Evolutionary conservation across 2,888 invertebrate genomes (phyloP), one percentile per base, ranked within the genome.

Genomic region (Pantelozetes paolii): DNA sequence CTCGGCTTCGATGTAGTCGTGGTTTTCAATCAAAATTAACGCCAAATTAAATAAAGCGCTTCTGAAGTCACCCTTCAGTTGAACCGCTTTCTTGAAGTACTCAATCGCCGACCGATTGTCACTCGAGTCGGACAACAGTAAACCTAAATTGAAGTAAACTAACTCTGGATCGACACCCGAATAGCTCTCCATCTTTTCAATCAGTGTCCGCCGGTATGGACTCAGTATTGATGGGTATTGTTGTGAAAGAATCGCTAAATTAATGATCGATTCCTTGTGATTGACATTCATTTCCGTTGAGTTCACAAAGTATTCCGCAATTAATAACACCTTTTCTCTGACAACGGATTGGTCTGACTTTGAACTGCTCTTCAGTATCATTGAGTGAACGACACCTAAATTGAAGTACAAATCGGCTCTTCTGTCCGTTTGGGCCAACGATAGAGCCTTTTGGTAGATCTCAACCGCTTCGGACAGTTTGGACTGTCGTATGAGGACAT

Each of bases 1-100:
- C 8, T 94, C 91, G 0, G 96, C 95, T 81, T 96, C 94, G 32
- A 93, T 82, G 0, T 95, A 93, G 54, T 92, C 85, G 77, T 91
- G 88, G 76, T 91, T 88, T 82, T 97, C 95, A 18, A 95, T 94
- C 77, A 94, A 83, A 32, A 96, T 84, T 62, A 97, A 84, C 0
- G 96, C 96, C 76, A 96, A 84, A 85, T 97, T 97, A 83, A 97
- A 97, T 18, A 97, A 87, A 1, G 96, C 96, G 77, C 94, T 94
- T 67, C 94, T 86, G 83, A 95, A 95, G 84, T 92, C 91, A 1
- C 89, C 89, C 81, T 94, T 94, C 74, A 82, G 75, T 82, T 83
- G 77, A 0, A 93, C 90, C 0, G 94, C 93, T 75, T 90, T 88
- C 71, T 91, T 87, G 83, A 95, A 94, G 89, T 74, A 70, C 28